A percentile compares a stretch with the other conserved stretches of the same genome.
These are phyloP conservation scores for Philereme vetulata DNA, from an alignment of 2,888 invertebrate species.

Conservation along the genomic window DNA sequence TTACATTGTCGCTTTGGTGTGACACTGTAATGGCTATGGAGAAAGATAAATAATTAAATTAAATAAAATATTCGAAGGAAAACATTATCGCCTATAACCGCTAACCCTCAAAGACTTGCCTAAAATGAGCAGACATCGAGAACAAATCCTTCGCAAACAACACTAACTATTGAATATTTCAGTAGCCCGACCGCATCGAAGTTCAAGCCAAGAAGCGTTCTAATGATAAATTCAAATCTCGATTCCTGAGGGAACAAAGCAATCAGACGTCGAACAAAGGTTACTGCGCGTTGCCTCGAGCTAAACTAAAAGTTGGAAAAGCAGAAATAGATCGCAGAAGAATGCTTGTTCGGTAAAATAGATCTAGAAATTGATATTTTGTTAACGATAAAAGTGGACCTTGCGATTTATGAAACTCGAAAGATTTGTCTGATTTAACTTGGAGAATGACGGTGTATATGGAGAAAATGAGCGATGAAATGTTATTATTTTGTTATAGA, in stretches of 20 bases:
- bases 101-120: not conserved
- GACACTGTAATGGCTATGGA: too few species aligned
- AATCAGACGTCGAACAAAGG: conserved; percentile 76
- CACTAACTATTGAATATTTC: conserved; percentile 70
- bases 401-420: too few species aligned
- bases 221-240: conserved; percentile 81
- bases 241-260: conserved; percentile 70
- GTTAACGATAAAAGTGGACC: too few species aligned
- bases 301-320: conserved; percentile 18
- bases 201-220: conserved; percentile 54
- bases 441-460: too few species aligned
- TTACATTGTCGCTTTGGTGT: too few species aligned
- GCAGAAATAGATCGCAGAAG: conserved; percentile 14
- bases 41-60: too few species aligned
- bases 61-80: too few species aligned
- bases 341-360: conserved; percentile 3
- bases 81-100: too few species aligned
- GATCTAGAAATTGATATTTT: not conserved
- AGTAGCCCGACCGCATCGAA: conserved; percentile 59
- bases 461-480: too few species aligned
- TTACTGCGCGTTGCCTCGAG: conserved; percentile 51
- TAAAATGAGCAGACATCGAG: conserved; percentile 42
- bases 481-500: too few species aligned
- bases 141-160: conserved; percentile 55
- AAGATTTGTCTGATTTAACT: too few species aligned